Percentiles rank a stretch among this genome's conserved stretches.
phyloP scores from a whole-genome alignment of 2,888 invertebrate genomes.

The Argyresthia albistria region DNA sequence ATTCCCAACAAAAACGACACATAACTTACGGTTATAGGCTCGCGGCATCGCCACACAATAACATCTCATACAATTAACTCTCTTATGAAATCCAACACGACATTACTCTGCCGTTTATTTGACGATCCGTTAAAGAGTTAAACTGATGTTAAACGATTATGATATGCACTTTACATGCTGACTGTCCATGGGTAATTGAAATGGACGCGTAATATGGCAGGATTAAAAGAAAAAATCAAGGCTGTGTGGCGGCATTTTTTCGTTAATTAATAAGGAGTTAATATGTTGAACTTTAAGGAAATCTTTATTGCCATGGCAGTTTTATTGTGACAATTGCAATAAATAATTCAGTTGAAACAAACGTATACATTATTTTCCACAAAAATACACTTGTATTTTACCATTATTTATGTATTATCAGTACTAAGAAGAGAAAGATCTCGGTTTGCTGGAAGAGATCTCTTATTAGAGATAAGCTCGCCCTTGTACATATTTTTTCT shows the following conservation, averaged over 20 bases:
- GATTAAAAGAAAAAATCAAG: not conserved
- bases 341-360: too few species aligned
- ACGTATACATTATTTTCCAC: too few species aligned
- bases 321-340: too few species aligned
- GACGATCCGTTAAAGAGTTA: slow-evolving; percentile 5
- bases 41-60: slow-evolving; percentile 26
- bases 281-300: too few species aligned
- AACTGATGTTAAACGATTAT: slow-evolving; percentile 4
- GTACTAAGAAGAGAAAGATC: too few species aligned
- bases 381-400: too few species aligned
- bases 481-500: too few species aligned
- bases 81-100: slow-evolving; percentile 31
- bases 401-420: too few species aligned
- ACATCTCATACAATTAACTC: slow-evolving; percentile 30
- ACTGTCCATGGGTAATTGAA: not conserved
- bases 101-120: slow-evolving; percentile 8
- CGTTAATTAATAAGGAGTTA: too few species aligned
- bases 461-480: too few species aligned
- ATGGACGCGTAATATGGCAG: not conserved
- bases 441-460: too few species aligned
- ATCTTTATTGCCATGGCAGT: too few species aligned
- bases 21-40: slow-evolving; percentile 19
- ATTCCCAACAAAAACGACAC: not conserved
- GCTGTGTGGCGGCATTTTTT: not conserved
- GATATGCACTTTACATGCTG: not conserved